These are phyloP conservation scores for Lycorma delicatula DNA, from an alignment of 1,140 invertebrate species.

Conservation along the genomic window DNA sequence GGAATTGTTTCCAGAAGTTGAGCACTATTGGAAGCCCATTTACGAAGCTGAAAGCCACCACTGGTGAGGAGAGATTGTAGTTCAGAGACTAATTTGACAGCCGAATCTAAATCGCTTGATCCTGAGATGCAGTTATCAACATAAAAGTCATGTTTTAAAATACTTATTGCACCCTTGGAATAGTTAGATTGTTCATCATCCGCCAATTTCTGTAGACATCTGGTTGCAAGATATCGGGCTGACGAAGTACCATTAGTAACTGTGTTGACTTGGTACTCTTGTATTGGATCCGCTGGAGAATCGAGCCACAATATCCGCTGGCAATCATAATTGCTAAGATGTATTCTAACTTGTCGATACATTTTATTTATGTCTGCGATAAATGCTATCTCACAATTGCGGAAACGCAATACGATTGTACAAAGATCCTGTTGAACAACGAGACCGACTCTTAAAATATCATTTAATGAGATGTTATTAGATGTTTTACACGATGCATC, in stretches of 20 bases:
- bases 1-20: neutral
- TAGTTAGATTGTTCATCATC: neutral
- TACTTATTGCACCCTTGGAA: neutral
- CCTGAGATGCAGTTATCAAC: slow-evolving; percentile 17
- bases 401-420: slow-evolving; percentile 17
- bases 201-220: slow-evolving; percentile 9
- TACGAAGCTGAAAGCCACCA: neutral
- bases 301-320: slow-evolving; percentile 18
- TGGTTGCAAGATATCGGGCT: neutral
- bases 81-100: neutral
- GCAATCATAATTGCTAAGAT: neutral
- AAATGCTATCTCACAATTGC: slow-evolving; percentile 19
- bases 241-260: slow-evolving; percentile 13
- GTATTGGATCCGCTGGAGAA: slow-evolving; percentile 2
- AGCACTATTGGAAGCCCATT: neutral
- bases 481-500: slow-evolving; percentile 17
- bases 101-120: neutral
- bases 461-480: slow-evolving; percentile 21
- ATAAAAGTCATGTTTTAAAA: slow-evolving; percentile 12
- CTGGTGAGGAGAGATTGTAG: neutral
- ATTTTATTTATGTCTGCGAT: slow-evolving; percentile 25
- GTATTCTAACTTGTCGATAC: slow-evolving; percentile 21
- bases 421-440: slow-evolving; percentile 21
- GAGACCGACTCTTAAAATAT: slow-evolving; percentile 16
- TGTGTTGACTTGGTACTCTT: slow-evolving; percentile 12